These are phyloP conservation scores for Hoplostethus atlanticus DNA, from an alignment of 2,797 vertebrate genomes.

Conservation along the genomic window DNA sequence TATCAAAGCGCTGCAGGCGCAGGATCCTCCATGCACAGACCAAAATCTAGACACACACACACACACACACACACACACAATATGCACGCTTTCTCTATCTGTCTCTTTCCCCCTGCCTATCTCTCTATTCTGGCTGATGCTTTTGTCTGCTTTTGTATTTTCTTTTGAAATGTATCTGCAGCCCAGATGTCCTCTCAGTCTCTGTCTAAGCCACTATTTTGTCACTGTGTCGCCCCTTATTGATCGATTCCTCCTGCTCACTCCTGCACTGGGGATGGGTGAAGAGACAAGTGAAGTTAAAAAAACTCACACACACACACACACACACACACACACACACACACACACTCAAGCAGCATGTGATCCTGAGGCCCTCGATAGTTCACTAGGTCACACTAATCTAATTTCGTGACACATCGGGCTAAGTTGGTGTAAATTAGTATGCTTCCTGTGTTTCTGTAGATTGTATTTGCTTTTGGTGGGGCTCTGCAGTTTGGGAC, in stretches of 20 bases:
- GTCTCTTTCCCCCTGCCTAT: constrained; percentile 32
- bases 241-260: constrained; percentile 12
- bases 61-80: background rate
- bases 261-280: background rate
- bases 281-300: background rate
- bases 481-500: constrained; percentile 51
- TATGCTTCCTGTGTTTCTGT: constrained; percentile 65
- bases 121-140: constrained; percentile 41
- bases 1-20: constrained; percentile 58
- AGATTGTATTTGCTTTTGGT: constrained; percentile 67
- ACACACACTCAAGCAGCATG: constrained; percentile 45
- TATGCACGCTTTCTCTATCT: constrained; percentile 9
- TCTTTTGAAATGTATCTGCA: constrained; percentile 50
- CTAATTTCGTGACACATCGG: constrained; percentile 73
- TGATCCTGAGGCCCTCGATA: constrained; percentile 41
- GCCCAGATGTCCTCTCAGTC: constrained; percentile 35
- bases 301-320: constrained; percentile 12
- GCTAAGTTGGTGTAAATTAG: constrained; percentile 76
- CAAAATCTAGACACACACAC: constrained; percentile 3
- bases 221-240: constrained; percentile 23
- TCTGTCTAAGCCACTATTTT: constrained; percentile 39
- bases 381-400: constrained; percentile 77
- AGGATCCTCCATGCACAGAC: constrained; percentile 23
- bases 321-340: constrained; percentile 3
- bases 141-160: constrained; percentile 25